These are phyloP conservation scores for Esox masquinongy DNA, from an alignment of 2,797 vertebrate genomes.

Conservation along the genomic window DNA sequence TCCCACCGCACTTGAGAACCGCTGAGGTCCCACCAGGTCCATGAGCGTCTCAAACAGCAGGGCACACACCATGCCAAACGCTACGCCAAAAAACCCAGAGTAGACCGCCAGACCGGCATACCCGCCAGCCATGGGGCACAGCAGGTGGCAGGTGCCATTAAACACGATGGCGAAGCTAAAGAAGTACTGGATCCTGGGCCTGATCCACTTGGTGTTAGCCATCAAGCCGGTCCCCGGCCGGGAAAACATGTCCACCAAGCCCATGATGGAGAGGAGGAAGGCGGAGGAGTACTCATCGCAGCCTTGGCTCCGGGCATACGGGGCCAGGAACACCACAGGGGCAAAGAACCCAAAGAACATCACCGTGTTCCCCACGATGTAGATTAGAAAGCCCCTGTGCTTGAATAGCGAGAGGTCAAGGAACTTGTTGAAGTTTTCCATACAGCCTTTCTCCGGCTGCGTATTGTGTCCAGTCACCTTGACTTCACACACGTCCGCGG, in stretches of 20 bases:
- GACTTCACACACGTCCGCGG: background rate
- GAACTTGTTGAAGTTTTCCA: conserved; percentile 63
- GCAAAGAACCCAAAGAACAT: conserved; percentile 84
- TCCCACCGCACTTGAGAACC: conserved; percentile 79
- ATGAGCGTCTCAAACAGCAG: conserved; percentile 84
- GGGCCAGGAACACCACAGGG: conserved; percentile 80
- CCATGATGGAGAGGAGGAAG: conserved; percentile 81
- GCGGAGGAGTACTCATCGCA: conserved; percentile 78
- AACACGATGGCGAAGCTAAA: conserved; percentile 80
- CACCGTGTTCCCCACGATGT: conserved; percentile 79
- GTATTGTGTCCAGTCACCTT: background rate
- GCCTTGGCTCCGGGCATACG: conserved; percentile 74
- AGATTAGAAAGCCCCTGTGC: conserved; percentile 82
- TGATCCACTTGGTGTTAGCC: conserved; percentile 78
- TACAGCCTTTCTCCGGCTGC: conserved; percentile 49
- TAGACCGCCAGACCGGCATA: conserved; percentile 71
- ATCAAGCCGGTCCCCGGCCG: conserved; percentile 76
- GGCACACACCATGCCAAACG: conserved; percentile 81
- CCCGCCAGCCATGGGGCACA: conserved; percentile 76
- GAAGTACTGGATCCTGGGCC: conserved; percentile 79
- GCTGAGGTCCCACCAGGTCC: conserved; percentile 77
- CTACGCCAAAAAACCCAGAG: conserved; percentile 70
- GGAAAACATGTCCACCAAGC: conserved; percentile 80
- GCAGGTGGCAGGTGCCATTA: conserved; percentile 77
- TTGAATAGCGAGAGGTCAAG: conserved; percentile 82